Evolutionary conservation across 64 coral and sea anemone genomes (phyloP), one percentile per base, ranked within the genome.

Genomic region (Actinia tenebrosa): DNA sequence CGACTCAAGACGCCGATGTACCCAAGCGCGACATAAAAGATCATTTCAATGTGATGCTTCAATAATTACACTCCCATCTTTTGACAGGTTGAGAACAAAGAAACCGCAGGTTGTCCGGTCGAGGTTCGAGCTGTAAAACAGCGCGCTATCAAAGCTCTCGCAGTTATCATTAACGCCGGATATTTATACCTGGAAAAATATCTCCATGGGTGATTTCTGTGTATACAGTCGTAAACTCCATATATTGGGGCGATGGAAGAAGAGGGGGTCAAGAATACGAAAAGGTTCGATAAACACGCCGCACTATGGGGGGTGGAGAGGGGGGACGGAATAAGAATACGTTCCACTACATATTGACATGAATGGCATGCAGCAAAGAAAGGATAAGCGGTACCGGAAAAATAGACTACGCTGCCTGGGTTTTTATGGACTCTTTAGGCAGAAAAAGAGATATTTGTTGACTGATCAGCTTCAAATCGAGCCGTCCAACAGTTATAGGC

Each of bases 1-100:
- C 11, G 69, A 75, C 8, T 75, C 25, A 75, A 75, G 69, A 75
- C 69, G 22, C 64, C 64, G 7, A 69, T 69, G 69, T 43, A 75
- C 69, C 26, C 69, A 75, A 75, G 69, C 69, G 69, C n/a, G 27
- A 75, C 69, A 75, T 42, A 30, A 75, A 42, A 75, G 69, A 75
- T 26, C 13, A 75, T 71, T 71, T 71, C 22, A 71, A 71, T 71
- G 0, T 71, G 23, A 71, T 75, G 69, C 25, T 75, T 26, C 69
- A 75, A 42, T 75, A 75, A 75, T 75, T 42, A 75, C 25, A 75
- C 25, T 75, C 63, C 69, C 69, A 75, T 75, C 69, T 75, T 75
- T 75, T 75, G 69, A 75, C 69, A 75, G 69, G 27, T 75, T 75
- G 26, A 43, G 26, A 75, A 75, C 26, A n/a, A 15, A 75, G 14